Evolutionary conservation across 2,888 invertebrate genomes (phyloP).

Genomic region (Rhodophaea formosa): DNA sequence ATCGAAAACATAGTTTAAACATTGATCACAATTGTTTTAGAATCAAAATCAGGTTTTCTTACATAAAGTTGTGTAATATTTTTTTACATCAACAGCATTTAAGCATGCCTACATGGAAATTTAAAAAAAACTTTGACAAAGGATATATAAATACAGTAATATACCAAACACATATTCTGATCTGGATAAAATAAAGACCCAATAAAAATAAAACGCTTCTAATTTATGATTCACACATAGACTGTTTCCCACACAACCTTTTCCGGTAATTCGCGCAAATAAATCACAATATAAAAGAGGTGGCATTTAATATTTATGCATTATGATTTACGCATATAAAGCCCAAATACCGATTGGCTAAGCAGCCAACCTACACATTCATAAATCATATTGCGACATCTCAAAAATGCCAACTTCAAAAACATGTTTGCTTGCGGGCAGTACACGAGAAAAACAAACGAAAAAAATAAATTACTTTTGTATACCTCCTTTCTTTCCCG

Average conservation of each 20-base stretch:
- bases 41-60: too few relatives aligned
- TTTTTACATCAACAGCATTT: too few relatives aligned
- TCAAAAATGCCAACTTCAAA: slow-evolving; percentile 80
- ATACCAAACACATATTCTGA: too few relatives aligned
- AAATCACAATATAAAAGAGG: slow-evolving; percentile 59
- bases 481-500: slow-evolving; percentile 79
- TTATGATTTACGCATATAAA: slow-evolving; percentile 68
- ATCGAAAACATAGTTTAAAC: too few relatives aligned
- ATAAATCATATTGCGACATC: slow-evolving; percentile 79
- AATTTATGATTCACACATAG: background rate
- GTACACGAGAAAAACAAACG: slow-evolving; percentile 79
- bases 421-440: slow-evolving; percentile 75
- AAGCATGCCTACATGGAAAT: too few relatives aligned
- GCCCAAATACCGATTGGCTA: slow-evolving; percentile 77
- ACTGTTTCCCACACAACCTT: background rate
- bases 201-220: background rate
- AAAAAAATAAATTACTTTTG: slow-evolving; percentile 81
- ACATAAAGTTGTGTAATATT: too few relatives aligned
- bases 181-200: background rate
- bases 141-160: too few relatives aligned
- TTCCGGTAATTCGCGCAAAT: slow-evolving; percentile 42
- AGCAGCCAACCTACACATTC: slow-evolving; percentile 67
- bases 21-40: too few relatives aligned
- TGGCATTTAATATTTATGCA: slow-evolving; percentile 56
- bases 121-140: too few relatives aligned